A percentile compares a stretch with the other conserved stretches of the same genome.
phyloP scores from a whole-genome alignment of 2,113 vertebrate genomes.

The Nothobranchius kuhntae region DNA sequence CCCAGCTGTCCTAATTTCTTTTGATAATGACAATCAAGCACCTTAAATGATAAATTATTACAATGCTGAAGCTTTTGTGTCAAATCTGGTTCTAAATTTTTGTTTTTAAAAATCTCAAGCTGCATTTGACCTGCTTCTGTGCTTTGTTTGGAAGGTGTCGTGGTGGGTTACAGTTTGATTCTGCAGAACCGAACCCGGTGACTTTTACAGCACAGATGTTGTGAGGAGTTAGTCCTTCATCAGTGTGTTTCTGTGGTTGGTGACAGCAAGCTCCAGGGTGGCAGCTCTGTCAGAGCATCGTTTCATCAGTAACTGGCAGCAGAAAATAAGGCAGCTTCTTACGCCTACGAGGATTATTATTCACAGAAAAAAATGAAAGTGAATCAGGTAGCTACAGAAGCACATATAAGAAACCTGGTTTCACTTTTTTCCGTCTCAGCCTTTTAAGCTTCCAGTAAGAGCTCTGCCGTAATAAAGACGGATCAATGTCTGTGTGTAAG shows the following conservation, averaged over 20 bases:
- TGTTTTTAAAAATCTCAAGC: not conserved
- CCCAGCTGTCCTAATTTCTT: too few species aligned
- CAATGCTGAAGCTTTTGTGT: too few species aligned
- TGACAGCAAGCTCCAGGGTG: not conserved
- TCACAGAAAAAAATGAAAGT: constrained; percentile 8
- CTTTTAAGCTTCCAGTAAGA: constrained; percentile 33
- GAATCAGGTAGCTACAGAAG: not conserved
- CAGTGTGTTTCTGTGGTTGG: not conserved
- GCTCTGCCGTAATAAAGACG: constrained; percentile 17
- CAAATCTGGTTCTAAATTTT: too few species aligned
- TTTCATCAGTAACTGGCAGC: constrained; percentile 2
- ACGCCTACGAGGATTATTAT: constrained; percentile 3
- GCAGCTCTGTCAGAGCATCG: not conserved
- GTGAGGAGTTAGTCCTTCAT: not conserved
- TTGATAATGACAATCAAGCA: too few species aligned
- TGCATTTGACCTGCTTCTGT: not conserved
- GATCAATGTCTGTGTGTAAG: constrained; percentile 42
- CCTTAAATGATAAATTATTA: too few species aligned
- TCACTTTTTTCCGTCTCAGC: constrained; percentile 25
- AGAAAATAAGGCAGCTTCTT: constrained; percentile 15
- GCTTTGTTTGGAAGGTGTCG: not conserved
- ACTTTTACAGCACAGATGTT: not conserved
- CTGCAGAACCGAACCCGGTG: not conserved
- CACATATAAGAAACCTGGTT: constrained; percentile 2
- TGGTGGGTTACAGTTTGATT: not conserved